Conservation (phyloP, 2,797 vertebrate genomes). For the Sebastes goodei region DNA sequence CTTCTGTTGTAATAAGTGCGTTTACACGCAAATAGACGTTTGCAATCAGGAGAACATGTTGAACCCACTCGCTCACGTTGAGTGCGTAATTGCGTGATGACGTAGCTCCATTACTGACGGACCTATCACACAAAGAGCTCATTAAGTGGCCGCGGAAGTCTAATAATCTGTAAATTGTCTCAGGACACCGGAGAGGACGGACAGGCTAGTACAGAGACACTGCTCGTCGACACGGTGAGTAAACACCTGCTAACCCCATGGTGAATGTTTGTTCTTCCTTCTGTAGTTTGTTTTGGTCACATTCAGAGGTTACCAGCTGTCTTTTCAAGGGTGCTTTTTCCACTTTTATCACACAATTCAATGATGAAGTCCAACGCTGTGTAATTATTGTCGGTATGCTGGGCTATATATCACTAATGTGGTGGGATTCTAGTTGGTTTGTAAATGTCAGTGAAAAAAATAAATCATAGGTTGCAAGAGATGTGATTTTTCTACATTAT, state of each 20-base stretch:
- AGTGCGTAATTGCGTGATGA: slow-evolving; percentile 16
- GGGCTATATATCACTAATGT: fast-evolving
- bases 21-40: background rate
- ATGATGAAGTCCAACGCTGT: background rate
- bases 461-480: background rate
- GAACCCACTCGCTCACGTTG: background rate
- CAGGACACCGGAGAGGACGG: background rate
- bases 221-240: background rate
- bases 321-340: background rate
- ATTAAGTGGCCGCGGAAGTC: background rate
- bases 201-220: background rate
- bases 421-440: background rate
- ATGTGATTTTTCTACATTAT: background rate
- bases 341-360: background rate
- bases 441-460: background rate
- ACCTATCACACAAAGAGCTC: background rate
- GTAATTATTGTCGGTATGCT: too few relatives aligned
- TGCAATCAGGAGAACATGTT: background rate
- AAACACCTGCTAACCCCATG: background rate
- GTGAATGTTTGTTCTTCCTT: fast-evolving
- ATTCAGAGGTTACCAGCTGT: background rate
- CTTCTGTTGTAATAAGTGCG: background rate
- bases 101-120: background rate
- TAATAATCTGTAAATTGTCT: background rate
- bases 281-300: background rate